Conservation (phyloP, 2,888 invertebrate species). For the Oscheius sp. region DNA sequence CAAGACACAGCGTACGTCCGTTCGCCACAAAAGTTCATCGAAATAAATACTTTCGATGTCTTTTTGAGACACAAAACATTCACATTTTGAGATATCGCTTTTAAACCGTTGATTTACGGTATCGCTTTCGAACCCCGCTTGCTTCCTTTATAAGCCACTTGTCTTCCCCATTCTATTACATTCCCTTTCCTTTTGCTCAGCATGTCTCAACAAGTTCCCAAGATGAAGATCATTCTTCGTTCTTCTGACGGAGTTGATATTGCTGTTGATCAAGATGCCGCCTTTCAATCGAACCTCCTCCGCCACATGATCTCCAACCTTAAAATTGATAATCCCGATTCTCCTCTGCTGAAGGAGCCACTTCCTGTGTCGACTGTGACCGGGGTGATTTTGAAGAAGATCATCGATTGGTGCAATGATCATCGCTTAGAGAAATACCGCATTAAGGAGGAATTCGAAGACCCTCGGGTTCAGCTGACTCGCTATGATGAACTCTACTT, state of each 20-base stretch:
- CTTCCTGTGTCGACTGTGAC: neutral
- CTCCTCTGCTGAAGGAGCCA: neutral
- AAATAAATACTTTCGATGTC: too few relatives aligned
- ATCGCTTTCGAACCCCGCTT: too few relatives aligned
- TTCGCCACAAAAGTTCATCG: too few relatives aligned
- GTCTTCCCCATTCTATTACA: neutral
- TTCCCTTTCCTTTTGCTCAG: neutral
- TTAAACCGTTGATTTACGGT: too few relatives aligned
- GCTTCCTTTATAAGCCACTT: too few relatives aligned
- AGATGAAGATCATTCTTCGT: neutral
- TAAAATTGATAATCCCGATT: neutral
- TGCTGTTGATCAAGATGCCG: neutral
- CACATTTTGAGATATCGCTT: too few relatives aligned
- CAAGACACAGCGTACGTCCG: too few relatives aligned
- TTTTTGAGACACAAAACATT: too few relatives aligned
- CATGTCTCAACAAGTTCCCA: neutral
- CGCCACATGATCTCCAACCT: neutral
- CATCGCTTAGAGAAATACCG: neutral
- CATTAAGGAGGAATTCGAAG: neutral
- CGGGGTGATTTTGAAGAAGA: neutral
- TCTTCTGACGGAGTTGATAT: neutral
- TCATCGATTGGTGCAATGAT: neutral
- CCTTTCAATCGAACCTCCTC: constrained; percentile 3
- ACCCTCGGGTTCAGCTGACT: neutral
- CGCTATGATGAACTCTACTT: neutral